Conservation (phyloP, 1,140 invertebrate species). For the Danaus plexippus region DNA sequence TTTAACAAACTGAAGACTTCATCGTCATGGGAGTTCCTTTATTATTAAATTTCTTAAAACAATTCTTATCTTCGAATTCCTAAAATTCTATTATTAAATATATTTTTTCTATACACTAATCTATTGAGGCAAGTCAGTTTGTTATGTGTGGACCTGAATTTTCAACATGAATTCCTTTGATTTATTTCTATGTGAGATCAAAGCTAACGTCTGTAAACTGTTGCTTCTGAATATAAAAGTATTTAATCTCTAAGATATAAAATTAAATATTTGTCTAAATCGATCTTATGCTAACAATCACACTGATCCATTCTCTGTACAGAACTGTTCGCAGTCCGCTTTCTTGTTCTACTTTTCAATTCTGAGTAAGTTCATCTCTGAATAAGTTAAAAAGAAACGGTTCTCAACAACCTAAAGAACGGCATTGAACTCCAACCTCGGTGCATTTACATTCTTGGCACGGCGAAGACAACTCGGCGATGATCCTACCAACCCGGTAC, state of each 20-base stretch:
- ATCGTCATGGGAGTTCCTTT: neutral
- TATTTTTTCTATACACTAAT: conserved; percentile 7
- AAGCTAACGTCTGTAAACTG: conserved; percentile 16
- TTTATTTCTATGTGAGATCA: conserved; percentile 29
- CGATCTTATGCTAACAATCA: conserved; percentile 8
- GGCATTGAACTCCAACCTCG: conserved; percentile 88
- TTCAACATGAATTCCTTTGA: conserved; percentile 2
- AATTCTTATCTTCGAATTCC: conserved; percentile 2
- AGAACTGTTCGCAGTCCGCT: neutral
- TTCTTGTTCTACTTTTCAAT: no score
- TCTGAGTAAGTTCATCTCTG: no score
- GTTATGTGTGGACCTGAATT: conserved; percentile 4
- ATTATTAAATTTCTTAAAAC: conserved; percentile 2
- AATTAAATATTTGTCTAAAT: no score
- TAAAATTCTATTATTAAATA: conserved; percentile 7
- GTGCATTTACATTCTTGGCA: conserved; percentile 91
- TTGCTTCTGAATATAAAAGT: conserved; percentile 12
- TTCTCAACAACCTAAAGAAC: conserved; percentile 77
- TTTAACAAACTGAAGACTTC: no score
- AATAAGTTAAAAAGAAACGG: neutral
- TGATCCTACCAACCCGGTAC: conserved; percentile 88
- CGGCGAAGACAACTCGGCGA: conserved; percentile 84
- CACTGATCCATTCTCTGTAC: conserved; percentile 11
- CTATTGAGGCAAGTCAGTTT: conserved; percentile 16
- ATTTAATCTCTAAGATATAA: neutral